Percentiles rank a stretch among this genome's conserved stretches.
These are phyloP conservation scores for Temnothorax longispinosus DNA, from an alignment of 1,140 invertebrate genomes.

Conservation along the genomic window DNA sequence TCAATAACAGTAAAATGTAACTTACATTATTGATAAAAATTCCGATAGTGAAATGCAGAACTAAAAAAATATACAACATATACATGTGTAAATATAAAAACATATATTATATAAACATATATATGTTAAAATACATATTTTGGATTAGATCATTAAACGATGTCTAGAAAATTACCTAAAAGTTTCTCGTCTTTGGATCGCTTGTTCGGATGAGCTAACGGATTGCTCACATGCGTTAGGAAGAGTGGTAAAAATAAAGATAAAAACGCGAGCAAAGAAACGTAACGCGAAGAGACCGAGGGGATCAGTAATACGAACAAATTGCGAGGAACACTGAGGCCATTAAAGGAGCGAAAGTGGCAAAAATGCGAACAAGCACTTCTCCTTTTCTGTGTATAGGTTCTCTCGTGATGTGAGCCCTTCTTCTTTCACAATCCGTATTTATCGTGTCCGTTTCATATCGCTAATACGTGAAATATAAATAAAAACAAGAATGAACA, in stretches of 20 bases:
- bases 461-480: not conserved
- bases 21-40: not conserved
- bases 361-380: constrained; percentile 76
- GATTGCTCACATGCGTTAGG: constrained; percentile 53
- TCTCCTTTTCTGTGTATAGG: not conserved
- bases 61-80: not conserved
- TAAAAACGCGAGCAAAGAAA: constrained; percentile 55
- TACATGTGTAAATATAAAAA: not conserved
- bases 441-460: constrained; percentile 59
- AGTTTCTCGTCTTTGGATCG: not conserved
- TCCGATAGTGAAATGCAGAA: not conserved
- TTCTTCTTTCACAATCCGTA: constrained; percentile 59
- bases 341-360: constrained; percentile 83
- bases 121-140: not conserved
- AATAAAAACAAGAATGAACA: not conserved
- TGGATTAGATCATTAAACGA: not conserved
- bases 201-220: not conserved
- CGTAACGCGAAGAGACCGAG: constrained; percentile 51
- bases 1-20: not conserved
- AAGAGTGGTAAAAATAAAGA: constrained; percentile 63
- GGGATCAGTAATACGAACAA: constrained; percentile 73
- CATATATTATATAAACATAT: not conserved
- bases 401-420: constrained; percentile 22
- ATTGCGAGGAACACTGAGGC: constrained; percentile 75
- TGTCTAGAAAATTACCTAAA: not conserved